phyloP scores from a whole-genome alignment of 2,888 invertebrate genomes.

The Oligia strigilis region DNA sequence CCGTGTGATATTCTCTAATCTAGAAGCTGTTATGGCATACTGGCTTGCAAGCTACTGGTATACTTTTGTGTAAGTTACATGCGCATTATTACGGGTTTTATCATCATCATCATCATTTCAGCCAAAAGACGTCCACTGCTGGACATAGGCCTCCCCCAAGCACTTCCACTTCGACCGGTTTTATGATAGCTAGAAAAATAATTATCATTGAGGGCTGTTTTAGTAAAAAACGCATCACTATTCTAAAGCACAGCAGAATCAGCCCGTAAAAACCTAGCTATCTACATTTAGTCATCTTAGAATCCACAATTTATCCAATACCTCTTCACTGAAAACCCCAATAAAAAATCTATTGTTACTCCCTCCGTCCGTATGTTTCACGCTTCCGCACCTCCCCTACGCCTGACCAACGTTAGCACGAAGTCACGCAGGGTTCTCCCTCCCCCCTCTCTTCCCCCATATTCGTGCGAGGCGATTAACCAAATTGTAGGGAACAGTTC shows the following conservation, averaged over 20 bases:
- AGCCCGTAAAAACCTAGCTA: neutral
- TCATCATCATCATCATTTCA: too few relatives aligned
- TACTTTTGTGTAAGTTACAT: too few relatives aligned
- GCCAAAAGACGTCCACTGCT: too few relatives aligned
- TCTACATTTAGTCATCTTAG: neutral
- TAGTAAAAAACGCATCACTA: neutral
- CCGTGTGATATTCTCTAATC: too few relatives aligned
- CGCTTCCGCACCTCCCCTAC: slow-evolving; percentile 44
- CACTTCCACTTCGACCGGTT: too few relatives aligned
- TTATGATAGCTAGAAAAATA: neutral
- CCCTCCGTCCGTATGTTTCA: slow-evolving; percentile 3
- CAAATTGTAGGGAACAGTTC: slow-evolving; percentile 81
- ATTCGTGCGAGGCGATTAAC: slow-evolving; percentile 80
- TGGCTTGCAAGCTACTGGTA: too few relatives aligned
- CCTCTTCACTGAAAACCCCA: too few relatives aligned
- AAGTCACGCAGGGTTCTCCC: slow-evolving; percentile 76
- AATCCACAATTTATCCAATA: neutral
- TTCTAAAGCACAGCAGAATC: neutral
- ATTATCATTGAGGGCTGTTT: neutral
- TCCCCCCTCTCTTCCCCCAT: slow-evolving; percentile 37
- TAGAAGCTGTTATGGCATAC: too few relatives aligned
- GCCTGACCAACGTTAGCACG: slow-evolving; percentile 68
- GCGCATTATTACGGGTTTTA: too few relatives aligned
- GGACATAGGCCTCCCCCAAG: too few relatives aligned
- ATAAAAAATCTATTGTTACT: neutral